Evolutionary conservation across 2,888 invertebrate species (phyloP).

Genomic region (Xestia c-nigrum): DNA sequence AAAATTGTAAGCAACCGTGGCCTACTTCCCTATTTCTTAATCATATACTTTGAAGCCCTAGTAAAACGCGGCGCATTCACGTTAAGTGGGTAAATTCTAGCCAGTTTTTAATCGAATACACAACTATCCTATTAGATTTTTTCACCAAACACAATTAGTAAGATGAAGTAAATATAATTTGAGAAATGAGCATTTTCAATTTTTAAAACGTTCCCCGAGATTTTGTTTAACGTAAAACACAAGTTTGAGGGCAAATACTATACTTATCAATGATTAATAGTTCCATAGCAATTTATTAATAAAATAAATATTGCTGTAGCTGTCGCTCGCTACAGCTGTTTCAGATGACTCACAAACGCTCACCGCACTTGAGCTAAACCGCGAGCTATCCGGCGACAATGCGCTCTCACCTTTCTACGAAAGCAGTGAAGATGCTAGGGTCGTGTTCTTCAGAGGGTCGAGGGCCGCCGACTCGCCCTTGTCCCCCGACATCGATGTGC

Average conservation of each 20-base stretch:
- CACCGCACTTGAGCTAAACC: slow-evolving; percentile 86
- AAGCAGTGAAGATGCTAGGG: slow-evolving; percentile 82
- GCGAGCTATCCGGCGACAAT: slow-evolving; percentile 82
- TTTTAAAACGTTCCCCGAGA: neutral
- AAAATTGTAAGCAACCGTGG: neutral
- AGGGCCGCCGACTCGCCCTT: slow-evolving; percentile 89
- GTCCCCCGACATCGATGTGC: slow-evolving; percentile 91
- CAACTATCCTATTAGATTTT: neutral
- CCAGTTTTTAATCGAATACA: neutral
- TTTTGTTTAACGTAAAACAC: neutral
- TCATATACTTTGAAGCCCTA: too few relatives aligned
- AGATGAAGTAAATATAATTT: neutral
- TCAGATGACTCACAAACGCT: slow-evolving; percentile 83
- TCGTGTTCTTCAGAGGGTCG: slow-evolving; percentile 86
- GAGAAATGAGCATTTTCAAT: neutral
- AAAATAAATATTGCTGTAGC: slow-evolving; percentile 73
- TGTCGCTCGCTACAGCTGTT: slow-evolving; percentile 90
- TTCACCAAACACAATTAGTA: neutral
- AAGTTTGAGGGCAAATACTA: neutral
- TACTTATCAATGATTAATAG: neutral
- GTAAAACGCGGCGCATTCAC: neutral
- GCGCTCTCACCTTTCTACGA: slow-evolving; percentile 84
- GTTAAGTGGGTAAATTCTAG: neutral
- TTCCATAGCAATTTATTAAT: neutral
- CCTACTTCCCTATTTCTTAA: neutral